phyloP scores from a whole-genome alignment of 1,140 invertebrate genomes.

The Sesamia nonagrioides region DNA sequence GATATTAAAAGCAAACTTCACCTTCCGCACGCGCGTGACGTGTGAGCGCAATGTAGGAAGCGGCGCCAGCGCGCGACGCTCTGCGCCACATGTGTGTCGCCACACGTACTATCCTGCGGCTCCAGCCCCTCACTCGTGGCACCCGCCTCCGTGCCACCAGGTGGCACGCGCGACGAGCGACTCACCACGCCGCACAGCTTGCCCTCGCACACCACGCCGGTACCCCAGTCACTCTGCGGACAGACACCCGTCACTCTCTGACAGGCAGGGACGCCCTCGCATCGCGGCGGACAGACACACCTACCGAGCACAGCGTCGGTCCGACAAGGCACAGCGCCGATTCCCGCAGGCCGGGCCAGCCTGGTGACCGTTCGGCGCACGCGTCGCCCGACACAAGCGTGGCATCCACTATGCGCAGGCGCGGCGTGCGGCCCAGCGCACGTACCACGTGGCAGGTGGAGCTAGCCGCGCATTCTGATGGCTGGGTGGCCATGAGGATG shows the following conservation, averaged over 20 bases:
- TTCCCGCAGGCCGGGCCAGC: slow-evolving; percentile 54
- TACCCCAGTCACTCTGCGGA: slow-evolving; percentile 68
- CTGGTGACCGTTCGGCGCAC: slow-evolving; percentile 54
- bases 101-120: slow-evolving; percentile 52
- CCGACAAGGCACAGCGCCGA: slow-evolving; percentile 43
- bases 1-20: slow-evolving; percentile 24
- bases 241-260: not conserved
- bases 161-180: slow-evolving; percentile 48
- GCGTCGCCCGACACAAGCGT: slow-evolving; percentile 41
- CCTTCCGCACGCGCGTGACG: slow-evolving; percentile 64
- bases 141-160: not conserved
- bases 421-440: slow-evolving; percentile 50
- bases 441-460: slow-evolving; percentile 63
- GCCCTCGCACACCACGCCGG: slow-evolving; percentile 74
- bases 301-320: slow-evolving; percentile 37
- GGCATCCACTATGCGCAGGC: slow-evolving; percentile 62
- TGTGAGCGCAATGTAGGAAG: slow-evolving; percentile 74
- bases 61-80: slow-evolving; percentile 67
- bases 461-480: slow-evolving; percentile 55
- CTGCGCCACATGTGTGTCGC: slow-evolving; percentile 62
- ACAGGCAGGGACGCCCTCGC: not conserved
- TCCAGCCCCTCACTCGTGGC: no score
- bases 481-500: slow-evolving; percentile 65
- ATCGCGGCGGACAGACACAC: not conserved
- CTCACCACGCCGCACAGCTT: slow-evolving; percentile 73